Conservation (phyloP, 2,888 invertebrate genomes). For the Empis stercorea region DNA sequence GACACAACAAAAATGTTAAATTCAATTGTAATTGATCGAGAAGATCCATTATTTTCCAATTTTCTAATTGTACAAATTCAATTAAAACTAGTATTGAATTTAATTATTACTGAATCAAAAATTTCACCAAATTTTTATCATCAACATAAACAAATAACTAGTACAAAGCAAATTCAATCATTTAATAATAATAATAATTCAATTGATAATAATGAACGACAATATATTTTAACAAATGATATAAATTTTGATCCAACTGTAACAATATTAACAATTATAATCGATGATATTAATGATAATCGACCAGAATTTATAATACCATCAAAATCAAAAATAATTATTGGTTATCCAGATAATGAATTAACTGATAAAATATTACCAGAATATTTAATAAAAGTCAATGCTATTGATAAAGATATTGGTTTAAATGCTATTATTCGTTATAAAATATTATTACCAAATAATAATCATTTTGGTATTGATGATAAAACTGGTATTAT, state of each 20-base stretch:
- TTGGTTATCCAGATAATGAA: slow-evolving; percentile 20
- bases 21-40: slow-evolving; percentile 19
- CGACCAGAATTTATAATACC: slow-evolving; percentile 18
- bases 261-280: slow-evolving; percentile 17
- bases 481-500: slow-evolving; percentile 18
- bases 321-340: slow-evolving; percentile 4
- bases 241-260: slow-evolving; percentile 16
- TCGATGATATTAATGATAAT: slow-evolving; percentile 24
- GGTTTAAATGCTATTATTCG: slow-evolving; percentile 19
- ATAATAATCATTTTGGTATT: slow-evolving; percentile 19
- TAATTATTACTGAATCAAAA: slow-evolving; percentile 2
- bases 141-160: not conserved
- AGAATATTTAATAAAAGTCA: slow-evolving; percentile 17
- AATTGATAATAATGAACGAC: slow-evolving; percentile 3
- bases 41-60: slow-evolving; percentile 15
- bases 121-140: not conserved
- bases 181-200: slow-evolving; percentile 2
- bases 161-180: not conserved
- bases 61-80: slow-evolving; percentile 18
- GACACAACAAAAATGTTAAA: slow-evolving; percentile 16
- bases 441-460: slow-evolving; percentile 13
- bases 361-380: slow-evolving; percentile 16
- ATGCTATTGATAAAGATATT: slow-evolving; percentile 18
- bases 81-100: slow-evolving; percentile 16
- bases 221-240: slow-evolving; percentile 13